phyloP scores from a whole-genome alignment of 2,888 invertebrate genomes.

The Monochamus alternatus region DNA sequence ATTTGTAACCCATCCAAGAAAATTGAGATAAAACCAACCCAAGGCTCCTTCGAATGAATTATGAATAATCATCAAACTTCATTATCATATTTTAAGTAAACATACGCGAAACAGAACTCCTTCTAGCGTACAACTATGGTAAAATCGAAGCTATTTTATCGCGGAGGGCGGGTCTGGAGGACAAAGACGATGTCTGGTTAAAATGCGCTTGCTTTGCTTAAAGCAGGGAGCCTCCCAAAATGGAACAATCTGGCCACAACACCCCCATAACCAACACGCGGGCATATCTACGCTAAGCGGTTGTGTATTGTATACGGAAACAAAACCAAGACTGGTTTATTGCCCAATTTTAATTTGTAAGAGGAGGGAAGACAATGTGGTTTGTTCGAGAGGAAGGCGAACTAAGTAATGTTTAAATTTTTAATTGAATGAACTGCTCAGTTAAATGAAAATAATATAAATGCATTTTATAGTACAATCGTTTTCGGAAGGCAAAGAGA shows the following conservation, averaged over 20 bases:
- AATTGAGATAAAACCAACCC: background rate
- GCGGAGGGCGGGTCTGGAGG: background rate
- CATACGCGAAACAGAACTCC: background rate
- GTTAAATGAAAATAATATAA: no score
- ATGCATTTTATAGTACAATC: no score
- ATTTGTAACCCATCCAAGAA: no score
- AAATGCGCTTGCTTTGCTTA: constrained; percentile 24
- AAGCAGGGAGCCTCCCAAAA: constrained; percentile 35
- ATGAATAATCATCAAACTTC: background rate
- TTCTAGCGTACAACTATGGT: background rate
- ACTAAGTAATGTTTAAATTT: no score
- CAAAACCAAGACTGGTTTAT: background rate
- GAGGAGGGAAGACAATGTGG: no score
- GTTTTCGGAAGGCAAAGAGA: no score
- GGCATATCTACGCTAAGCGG: constrained; percentile 54
- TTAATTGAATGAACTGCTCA: no score
- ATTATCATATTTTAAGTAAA: constrained; percentile 1
- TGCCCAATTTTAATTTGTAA: background rate
- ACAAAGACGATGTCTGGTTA: background rate
- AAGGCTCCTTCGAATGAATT: background rate
- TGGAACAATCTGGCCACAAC: constrained; percentile 42
- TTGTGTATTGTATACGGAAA: constrained; percentile 26
- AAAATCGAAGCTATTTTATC: background rate
- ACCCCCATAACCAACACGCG: constrained; percentile 44
- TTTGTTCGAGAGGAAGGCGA: no score